Conservation (phyloP, 2,888 invertebrate genomes). For the Kuschelorhynchus macadamiae region DNA sequence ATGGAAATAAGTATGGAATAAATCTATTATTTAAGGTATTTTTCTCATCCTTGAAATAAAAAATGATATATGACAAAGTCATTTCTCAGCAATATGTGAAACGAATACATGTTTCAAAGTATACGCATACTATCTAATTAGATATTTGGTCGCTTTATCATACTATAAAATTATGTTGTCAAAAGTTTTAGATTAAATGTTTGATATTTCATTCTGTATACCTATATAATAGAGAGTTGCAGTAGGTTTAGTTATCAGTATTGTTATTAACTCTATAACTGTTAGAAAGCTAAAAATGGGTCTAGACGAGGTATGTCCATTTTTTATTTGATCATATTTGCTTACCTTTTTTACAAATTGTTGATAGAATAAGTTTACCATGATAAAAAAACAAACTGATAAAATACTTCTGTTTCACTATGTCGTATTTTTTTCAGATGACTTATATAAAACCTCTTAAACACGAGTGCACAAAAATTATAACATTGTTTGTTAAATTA, state of each 20-base stretch:
- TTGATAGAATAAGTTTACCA: too few species aligned
- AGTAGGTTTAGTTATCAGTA: too few species aligned
- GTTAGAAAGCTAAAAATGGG: background rate
- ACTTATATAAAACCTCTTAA: background rate
- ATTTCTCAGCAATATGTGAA: too few species aligned
- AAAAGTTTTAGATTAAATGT: conserved; percentile 20
- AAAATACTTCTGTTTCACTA: background rate
- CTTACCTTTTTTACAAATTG: too few species aligned
- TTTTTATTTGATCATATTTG: background rate
- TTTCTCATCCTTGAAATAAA: too few species aligned
- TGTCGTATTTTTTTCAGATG: background rate
- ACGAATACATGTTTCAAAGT: too few species aligned
- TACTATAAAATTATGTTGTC: conserved; percentile 19
- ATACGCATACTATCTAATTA: background rate
- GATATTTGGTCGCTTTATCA: conserved; percentile 1
- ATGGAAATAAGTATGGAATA: too few species aligned
- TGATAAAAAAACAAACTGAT: background rate
- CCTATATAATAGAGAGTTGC: conserved; percentile 4
- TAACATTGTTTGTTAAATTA: background rate
- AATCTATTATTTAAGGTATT: too few species aligned
- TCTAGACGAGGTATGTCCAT: conserved; percentile 16
- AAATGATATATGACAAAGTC: too few species aligned
- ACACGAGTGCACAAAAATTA: background rate
- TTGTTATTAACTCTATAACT: too few species aligned
- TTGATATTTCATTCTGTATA: background rate